Evolutionary conservation across 2,888 invertebrate species (phyloP).

Genomic region (Acanthopleura granulata): DNA sequence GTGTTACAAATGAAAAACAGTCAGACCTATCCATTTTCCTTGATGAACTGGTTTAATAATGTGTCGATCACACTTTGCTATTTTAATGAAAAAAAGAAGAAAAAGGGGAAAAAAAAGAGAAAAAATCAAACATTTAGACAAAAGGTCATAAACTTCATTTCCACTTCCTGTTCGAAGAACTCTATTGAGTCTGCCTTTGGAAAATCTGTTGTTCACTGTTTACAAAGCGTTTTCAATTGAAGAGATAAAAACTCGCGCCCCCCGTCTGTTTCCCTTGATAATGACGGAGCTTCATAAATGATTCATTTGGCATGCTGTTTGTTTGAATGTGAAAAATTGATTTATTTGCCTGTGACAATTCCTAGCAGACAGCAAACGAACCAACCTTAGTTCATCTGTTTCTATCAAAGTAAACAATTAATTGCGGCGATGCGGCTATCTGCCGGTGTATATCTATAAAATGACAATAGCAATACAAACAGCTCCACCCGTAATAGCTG

Average conservation of each 20-base stretch:
- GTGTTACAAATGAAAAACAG: neutral
- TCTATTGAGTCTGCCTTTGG: neutral
- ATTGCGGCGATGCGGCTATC: neutral
- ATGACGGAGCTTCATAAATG: neutral
- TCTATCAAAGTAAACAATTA: neutral
- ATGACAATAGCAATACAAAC: neutral
- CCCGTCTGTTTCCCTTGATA: neutral
- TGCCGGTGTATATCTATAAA: neutral
- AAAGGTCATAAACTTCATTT: neutral
- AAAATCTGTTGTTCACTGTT: neutral
- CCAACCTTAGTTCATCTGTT: neutral
- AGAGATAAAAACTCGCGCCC: neutral
- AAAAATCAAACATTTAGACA: neutral
- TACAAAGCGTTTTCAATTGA: neutral
- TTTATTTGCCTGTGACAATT: neutral
- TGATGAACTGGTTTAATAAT: neutral
- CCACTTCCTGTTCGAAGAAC: neutral
- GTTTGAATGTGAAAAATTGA: conserved; percentile 2
- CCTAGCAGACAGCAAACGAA: no score
- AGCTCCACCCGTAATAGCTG: neutral
- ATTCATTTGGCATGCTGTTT: conserved; percentile 5
- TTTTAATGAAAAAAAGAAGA: neutral
- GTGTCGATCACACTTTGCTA: neutral
- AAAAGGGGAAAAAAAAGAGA: neutral
- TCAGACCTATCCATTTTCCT: no score